Evolutionary conservation across 2,888 invertebrate species (phyloP).

Genomic region (Sycophila texana): DNA sequence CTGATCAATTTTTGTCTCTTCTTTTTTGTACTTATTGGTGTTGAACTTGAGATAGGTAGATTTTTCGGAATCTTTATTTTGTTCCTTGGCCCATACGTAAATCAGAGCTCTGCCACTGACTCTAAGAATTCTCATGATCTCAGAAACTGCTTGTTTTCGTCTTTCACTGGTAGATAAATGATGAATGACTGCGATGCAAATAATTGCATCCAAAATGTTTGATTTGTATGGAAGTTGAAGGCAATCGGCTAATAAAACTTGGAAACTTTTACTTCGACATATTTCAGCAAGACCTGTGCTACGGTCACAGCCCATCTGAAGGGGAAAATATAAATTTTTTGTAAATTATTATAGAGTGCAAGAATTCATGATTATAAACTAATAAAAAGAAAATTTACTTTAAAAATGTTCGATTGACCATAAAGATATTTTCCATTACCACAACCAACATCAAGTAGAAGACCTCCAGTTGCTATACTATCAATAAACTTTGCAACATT

Average conservation of each 20-base stretch:
- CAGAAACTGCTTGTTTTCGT: slow-evolving; percentile 84
- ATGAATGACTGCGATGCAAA: slow-evolving; percentile 98
- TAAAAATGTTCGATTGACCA: slow-evolving; percentile 54
- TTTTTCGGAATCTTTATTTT: slow-evolving; percentile 81
- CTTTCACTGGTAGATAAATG: slow-evolving; percentile 91
- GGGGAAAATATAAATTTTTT: slow-evolving; percentile 56
- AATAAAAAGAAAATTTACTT: slow-evolving; percentile 54
- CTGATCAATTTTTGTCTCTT: slow-evolving; percentile 72
- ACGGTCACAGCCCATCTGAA: slow-evolving; percentile 89
- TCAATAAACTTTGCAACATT: slow-evolving; percentile 88
- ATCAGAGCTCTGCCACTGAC: slow-evolving; percentile 87
- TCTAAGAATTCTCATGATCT: slow-evolving; percentile 86
- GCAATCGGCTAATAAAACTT: slow-evolving; percentile 87
- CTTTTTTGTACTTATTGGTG: slow-evolving; percentile 75
- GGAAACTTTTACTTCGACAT: slow-evolving; percentile 79
- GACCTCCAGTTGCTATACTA: slow-evolving; percentile 81
- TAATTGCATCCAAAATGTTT: slow-evolving; percentile 85
- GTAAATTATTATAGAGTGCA: slow-evolving; percentile 48
- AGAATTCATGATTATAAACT: slow-evolving; percentile 33
- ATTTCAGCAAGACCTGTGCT: slow-evolving; percentile 83
- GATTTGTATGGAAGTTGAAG: slow-evolving; percentile 84
- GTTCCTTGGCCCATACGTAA: slow-evolving; percentile 98
- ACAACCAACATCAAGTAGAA: slow-evolving; percentile 95
- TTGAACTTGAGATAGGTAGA: slow-evolving; percentile 83
- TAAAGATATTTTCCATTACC: slow-evolving; percentile 98